A percentile compares a stretch with the other conserved stretches of the same genome.
Conservation (phyloP, 1,140 invertebrate genomes). For the Lethrus apterus region DNA sequence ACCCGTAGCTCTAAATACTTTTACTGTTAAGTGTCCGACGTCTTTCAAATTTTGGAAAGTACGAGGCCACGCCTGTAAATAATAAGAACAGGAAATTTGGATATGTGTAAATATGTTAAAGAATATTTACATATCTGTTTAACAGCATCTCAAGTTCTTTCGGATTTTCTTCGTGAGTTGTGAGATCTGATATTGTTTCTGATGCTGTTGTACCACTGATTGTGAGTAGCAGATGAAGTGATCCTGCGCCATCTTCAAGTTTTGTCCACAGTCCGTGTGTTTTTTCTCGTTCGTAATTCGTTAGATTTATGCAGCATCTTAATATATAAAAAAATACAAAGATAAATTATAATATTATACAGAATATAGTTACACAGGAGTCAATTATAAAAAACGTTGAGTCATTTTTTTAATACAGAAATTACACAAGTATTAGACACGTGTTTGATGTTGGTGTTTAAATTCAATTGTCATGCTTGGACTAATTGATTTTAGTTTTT, state of each 20-base stretch:
- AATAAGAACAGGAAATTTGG: constrained; percentile 18
- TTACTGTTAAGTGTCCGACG: constrained; percentile 82
- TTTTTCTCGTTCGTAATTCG: constrained; percentile 75
- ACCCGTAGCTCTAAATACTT: constrained; percentile 83
- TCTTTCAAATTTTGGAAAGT: constrained; percentile 73
- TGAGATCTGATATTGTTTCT: constrained; percentile 86
- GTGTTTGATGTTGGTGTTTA: too few species aligned
- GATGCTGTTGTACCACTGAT: constrained; percentile 90
- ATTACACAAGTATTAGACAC: neutral
- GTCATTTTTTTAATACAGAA: neutral
- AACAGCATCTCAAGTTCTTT: constrained; percentile 57
- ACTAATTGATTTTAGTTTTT: too few species aligned
- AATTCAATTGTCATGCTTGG: too few species aligned
- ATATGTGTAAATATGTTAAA: neutral
- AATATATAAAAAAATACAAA: constrained; percentile 20
- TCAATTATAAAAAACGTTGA: too few species aligned
- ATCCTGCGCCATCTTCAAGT: constrained; percentile 83
- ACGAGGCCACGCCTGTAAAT: constrained; percentile 51
- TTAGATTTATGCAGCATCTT: constrained; percentile 82
- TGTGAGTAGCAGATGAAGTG: constrained; percentile 82
- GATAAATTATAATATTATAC: too few species aligned
- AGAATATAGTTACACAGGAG: too few species aligned
- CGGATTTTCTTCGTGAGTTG: constrained; percentile 73
- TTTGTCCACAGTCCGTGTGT: constrained; percentile 85
- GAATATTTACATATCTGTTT: constrained; percentile 67